A percentile compares a stretch with the other conserved stretches of the same genome.
Conservation (phyloP, 2,888 invertebrate species). For the Catocala sponsa region DNA sequence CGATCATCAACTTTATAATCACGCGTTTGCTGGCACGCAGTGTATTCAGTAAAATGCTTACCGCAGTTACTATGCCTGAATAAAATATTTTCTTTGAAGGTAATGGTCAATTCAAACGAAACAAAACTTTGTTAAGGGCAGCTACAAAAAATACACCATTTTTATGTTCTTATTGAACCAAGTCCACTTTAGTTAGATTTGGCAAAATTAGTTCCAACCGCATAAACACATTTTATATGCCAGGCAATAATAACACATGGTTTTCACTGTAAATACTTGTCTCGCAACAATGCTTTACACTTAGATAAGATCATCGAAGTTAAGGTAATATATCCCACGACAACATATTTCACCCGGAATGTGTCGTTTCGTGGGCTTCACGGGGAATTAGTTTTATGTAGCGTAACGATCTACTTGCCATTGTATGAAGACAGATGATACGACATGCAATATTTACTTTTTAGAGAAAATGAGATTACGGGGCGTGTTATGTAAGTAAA, state of each 20-base stretch:
- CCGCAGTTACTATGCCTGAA: too few species aligned
- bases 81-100: too few species aligned
- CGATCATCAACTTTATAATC: too few species aligned
- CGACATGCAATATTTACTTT: constrained; percentile 17
- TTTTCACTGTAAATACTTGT: neutral
- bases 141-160: too few species aligned
- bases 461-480: constrained; percentile 5
- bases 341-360: constrained; percentile 19
- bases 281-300: constrained; percentile 2
- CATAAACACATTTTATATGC: neutral
- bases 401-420: constrained; percentile 18
- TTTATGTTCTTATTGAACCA: too few species aligned
- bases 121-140: too few species aligned
- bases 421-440: constrained; percentile 21
- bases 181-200: too few species aligned
- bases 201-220: too few species aligned
- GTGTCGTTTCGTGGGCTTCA: constrained; percentile 25
- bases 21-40: too few species aligned
- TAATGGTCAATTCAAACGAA: too few species aligned
- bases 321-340: constrained; percentile 18
- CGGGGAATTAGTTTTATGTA: constrained; percentile 28
- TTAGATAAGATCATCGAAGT: constrained; percentile 12
- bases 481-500: neutral
- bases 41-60: too few species aligned
- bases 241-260: neutral